Conservation (phyloP, 2,113 vertebrate species). For the Raja brachyura region DNA sequence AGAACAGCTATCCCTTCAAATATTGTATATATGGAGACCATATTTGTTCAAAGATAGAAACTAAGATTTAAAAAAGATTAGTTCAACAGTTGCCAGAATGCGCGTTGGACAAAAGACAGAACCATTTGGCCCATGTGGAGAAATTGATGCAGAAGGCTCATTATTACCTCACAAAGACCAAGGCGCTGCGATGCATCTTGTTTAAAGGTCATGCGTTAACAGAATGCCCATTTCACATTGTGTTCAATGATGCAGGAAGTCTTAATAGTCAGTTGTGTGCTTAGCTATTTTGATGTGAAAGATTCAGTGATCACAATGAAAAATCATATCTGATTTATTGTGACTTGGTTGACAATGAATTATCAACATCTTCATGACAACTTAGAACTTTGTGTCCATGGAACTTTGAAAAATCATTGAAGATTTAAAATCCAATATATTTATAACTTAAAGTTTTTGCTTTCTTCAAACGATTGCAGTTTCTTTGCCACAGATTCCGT, state of each 20-base stretch:
- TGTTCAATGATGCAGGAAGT: not conserved
- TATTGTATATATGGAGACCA: no score
- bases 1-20: no score
- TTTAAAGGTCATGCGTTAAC: no score
- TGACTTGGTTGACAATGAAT: not conserved
- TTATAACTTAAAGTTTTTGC: not conserved
- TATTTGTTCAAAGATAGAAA: no score
- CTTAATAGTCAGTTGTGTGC: not conserved
- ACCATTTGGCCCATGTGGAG: no score
- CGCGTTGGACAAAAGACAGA: not conserved
- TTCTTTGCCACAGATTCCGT: not conserved
- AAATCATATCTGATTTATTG: not conserved
- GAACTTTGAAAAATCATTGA: not conserved
- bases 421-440: not conserved
- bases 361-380: not conserved
- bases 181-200: not conserved
- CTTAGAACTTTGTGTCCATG: not conserved
- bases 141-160: no score
- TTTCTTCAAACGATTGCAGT: not conserved
- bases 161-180: no score
- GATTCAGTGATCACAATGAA: not conserved
- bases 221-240: not conserved
- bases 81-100: not conserved
- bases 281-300: not conserved
- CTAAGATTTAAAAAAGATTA: not conserved